Evolutionary conservation across 2,888 invertebrate species (phyloP), one percentile per base, ranked within the genome.

Genomic region (Melipona beecheii): DNA sequence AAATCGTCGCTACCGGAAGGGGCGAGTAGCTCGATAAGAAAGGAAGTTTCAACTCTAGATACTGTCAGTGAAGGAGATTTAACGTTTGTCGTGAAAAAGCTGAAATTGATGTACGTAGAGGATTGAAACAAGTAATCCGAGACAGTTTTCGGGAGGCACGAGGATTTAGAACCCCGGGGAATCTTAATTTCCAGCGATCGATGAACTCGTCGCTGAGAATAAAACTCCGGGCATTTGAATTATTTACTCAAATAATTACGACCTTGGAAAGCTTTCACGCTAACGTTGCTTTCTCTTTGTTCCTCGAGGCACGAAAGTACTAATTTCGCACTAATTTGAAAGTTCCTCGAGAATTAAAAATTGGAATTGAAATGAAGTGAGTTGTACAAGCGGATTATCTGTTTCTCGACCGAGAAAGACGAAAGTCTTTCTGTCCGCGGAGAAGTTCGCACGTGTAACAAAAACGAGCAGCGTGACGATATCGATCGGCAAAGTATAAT

Each of bases 1-100:
- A 43, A 54, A 52, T 58, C 75, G 73, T 78, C 74, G 52, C 17
- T 64, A 19, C 6, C 31, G 13, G 58, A 27, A 56, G 24, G 56
- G 58, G 58, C 71, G 56, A 19, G 21, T n/a, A 21, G 36, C 31
- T 21, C 31, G 64, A 49, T 62, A 27, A 65, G n/a, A 43, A 49
- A 24, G 27, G 27, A 50, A 65, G n/a, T 66, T 80, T n/a, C n/a
- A 27, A 65, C 15, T 15, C 56, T 58, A 58, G 15, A 5, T n/a
- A 56, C n/a, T 24, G n/a, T 58, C n/a, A 15, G n/a, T n/a, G 56
- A 2, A 58, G n/a, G 56, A n/a, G 15, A 58, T 58, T 24, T 15
- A 58, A n/a, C 56, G 56, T 56, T 27, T 4, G 56, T 58, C n/a
- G n/a, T n/a, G n/a, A n/a, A n/a, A 58, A n/a, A 5, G n/a, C n/a